Percentiles rank a stretch among this genome's conserved stretches.
These are phyloP conservation scores for Brachionus manjavacas DNA, from an alignment of 1,140 invertebrate species.

Conservation along the genomic window DNA sequence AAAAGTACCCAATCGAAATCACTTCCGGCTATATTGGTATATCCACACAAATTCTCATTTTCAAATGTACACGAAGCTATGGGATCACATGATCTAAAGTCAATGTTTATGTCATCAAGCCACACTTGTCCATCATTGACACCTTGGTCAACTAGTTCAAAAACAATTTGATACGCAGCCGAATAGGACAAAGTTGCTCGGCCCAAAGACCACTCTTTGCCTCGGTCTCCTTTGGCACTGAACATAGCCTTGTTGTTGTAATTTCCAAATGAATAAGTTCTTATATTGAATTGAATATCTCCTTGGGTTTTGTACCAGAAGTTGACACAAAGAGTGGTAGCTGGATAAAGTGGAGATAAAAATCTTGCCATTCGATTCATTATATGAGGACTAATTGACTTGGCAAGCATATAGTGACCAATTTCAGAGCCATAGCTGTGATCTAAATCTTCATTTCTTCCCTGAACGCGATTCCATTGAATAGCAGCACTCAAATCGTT, in stretches of 20 bases:
- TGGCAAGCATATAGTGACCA: conserved; percentile 31
- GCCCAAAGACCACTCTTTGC: conserved; percentile 18
- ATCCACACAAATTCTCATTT: conserved; percentile 12
- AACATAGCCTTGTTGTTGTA: background rate
- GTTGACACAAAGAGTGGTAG: background rate
- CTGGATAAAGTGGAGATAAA: background rate
- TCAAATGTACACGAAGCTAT: conserved; percentile 38
- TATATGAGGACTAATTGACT: background rate
- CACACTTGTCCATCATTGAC: background rate
- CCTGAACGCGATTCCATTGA: background rate
- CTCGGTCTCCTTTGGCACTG: background rate
- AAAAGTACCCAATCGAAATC: conserved; percentile 37
- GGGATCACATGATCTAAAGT: background rate
- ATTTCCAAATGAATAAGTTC: conserved; percentile 36
- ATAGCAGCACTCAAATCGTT: conserved; percentile 44
- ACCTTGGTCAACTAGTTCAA: conserved; percentile 9
- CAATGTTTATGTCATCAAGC: conserved; percentile 10
- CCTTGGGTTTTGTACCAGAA: conserved; percentile 21
- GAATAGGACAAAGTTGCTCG: background rate
- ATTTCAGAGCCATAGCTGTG: background rate
- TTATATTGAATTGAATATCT: conserved; percentile 1
- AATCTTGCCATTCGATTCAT: background rate
- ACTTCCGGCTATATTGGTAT: background rate
- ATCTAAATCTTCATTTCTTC: background rate
- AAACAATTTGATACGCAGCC: conserved; percentile 35